These are phyloP conservation scores for Pithys albifrons DNA, from an alignment of 2,113 vertebrate species.

Conservation along the genomic window DNA sequence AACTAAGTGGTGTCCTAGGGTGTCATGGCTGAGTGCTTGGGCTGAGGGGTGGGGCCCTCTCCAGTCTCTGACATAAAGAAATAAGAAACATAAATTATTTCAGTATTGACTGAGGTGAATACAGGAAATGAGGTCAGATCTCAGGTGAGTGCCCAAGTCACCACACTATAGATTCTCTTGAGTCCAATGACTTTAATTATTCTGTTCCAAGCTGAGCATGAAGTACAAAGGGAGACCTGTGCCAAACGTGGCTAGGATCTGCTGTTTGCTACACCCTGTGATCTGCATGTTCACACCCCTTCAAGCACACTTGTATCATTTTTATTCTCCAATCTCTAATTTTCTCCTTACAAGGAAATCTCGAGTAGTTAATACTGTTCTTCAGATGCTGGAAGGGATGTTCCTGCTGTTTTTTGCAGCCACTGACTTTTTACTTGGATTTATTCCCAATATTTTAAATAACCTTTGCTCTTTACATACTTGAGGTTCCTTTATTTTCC, in stretches of 20 bases:
- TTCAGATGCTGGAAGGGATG: background rate
- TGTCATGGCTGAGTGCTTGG: fast-evolving
- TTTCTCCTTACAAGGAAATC: background rate
- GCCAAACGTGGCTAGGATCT: background rate
- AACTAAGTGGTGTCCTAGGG: fast-evolving
- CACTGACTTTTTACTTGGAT: background rate
- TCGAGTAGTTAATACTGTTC: background rate
- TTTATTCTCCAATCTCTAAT: background rate
- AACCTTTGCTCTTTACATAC: background rate
- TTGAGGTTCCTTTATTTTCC: background rate
- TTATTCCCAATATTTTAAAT: background rate
- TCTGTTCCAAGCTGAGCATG: background rate
- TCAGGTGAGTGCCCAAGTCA: background rate
- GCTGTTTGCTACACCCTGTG: background rate
- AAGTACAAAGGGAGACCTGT: background rate
- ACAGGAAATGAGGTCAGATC: background rate
- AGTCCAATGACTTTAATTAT: background rate
- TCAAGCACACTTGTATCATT: fast-evolving
- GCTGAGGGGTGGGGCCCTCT: fast-evolving
- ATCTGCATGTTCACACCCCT: fast-evolving
- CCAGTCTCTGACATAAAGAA: background rate
- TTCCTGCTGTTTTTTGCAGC: background rate
- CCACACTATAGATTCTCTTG: background rate
- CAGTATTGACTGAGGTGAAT: background rate
- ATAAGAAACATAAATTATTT: background rate